Conservation (phyloP, 2,113 vertebrate species). For the Odontesthes bonariensis region DNA sequence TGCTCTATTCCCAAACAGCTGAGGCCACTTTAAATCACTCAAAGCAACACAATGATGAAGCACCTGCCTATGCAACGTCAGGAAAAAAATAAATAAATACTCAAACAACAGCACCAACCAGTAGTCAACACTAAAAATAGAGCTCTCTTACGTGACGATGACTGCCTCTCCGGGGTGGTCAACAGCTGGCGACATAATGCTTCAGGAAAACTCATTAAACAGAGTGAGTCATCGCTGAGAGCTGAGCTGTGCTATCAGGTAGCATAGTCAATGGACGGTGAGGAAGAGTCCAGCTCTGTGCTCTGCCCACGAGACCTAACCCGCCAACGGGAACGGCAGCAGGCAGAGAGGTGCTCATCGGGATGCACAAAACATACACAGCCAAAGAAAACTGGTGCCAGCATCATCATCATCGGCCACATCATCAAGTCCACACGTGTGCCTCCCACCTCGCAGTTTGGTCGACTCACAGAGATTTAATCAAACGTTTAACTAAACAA, state of each 20-base stretch:
- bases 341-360: not conserved
- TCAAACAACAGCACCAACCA: not conserved
- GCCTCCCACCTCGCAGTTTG: not conserved
- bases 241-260: slow-evolving; percentile 69
- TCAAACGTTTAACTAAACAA: not conserved
- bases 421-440: not conserved
- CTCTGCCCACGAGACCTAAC: not conserved
- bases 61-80: slow-evolving; percentile 11
- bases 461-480: not conserved
- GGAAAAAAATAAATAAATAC: not conserved
- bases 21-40: not conserved
- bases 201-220: slow-evolving; percentile 70
- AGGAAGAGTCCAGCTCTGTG: slow-evolving; percentile 41
- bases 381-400: not conserved
- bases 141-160: slow-evolving; percentile 40
- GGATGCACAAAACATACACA: not conserved
- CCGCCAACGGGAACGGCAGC: slow-evolving; percentile 1
- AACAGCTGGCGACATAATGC: slow-evolving; percentile 62
- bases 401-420: not conserved
- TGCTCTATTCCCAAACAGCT: slow-evolving; percentile 6
- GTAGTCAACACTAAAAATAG: slow-evolving; percentile 52
- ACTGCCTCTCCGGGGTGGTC: slow-evolving; percentile 38
- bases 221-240: slow-evolving; percentile 67
- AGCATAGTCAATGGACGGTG: slow-evolving; percentile 42
- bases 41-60: slow-evolving; percentile 11